Evolutionary conservation across 37 sponge, comb jelly and placozoan species (phyloP).

Genomic region (Beroe forskalii): DNA sequence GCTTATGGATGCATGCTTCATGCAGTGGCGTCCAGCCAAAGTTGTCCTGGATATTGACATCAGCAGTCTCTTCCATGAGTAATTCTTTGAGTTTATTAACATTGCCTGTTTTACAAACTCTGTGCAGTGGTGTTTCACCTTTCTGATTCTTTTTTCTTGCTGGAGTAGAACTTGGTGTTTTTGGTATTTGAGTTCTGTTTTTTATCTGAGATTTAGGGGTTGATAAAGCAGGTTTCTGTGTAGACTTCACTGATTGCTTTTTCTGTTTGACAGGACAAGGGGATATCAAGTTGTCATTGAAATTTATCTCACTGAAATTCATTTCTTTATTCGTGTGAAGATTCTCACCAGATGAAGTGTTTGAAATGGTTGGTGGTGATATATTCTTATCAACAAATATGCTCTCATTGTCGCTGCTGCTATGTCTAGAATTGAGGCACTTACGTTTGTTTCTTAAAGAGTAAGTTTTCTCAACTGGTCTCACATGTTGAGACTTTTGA

Average conservation of each 20-base stretch:
- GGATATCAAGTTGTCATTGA: not conserved
- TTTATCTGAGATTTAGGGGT: not conserved
- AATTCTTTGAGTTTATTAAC: not conserved
- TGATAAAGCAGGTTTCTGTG: not conserved
- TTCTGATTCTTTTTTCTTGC: not conserved
- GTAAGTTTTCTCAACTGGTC: conserved; percentile 17
- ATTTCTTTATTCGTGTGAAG: not conserved
- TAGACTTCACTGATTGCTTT: conserved; percentile 4
- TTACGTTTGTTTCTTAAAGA: not conserved
- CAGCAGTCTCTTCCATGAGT: not conserved
- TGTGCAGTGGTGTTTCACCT: conserved; percentile 23
- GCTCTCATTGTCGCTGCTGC: not conserved
- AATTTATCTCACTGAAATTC: not conserved
- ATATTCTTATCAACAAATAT: too few species aligned
- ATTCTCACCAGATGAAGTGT: not conserved
- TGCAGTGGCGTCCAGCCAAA: conserved; percentile 39
- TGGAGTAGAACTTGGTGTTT: conserved; percentile 13
- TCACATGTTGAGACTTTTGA: conserved; percentile 18
- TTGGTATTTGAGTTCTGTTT: not conserved
- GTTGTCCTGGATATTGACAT: not conserved
- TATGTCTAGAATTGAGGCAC: not conserved
- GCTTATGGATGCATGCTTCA: conserved; percentile 25
- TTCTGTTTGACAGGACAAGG: not conserved
- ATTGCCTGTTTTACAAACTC: not conserved
- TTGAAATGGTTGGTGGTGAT: not conserved